Evolutionary conservation across 2,113 vertebrate species (phyloP).

Genomic region (Prionailurus bengalensis): DNA sequence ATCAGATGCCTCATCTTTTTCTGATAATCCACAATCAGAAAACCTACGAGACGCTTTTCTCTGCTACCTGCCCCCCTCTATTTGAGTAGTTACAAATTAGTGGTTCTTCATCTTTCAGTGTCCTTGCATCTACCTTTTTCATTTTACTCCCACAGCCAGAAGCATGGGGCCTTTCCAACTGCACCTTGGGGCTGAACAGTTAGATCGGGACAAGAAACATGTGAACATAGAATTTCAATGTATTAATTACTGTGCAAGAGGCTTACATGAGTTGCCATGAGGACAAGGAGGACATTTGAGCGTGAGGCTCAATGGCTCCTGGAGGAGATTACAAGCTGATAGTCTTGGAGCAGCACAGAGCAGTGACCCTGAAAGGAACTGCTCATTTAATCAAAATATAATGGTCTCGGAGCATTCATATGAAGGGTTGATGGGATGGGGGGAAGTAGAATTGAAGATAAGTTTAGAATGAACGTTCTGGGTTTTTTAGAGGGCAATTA

Average conservation of each 20-base stretch:
- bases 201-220: neutral
- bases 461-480: neutral
- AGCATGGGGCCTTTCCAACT: neutral
- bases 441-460: slow-evolving; percentile 1
- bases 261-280: neutral
- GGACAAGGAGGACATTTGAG: neutral
- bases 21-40: neutral
- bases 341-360: neutral
- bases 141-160: neutral
- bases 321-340: neutral
- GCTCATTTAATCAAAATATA: slow-evolving; percentile 51
- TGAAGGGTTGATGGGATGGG: neutral
- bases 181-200: neutral
- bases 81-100: neutral
- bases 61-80: neutral
- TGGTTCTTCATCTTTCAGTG: neutral
- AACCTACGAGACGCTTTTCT: neutral
- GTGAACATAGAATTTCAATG: neutral
- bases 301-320: neutral
- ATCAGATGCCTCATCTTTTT: neutral
- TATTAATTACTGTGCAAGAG: neutral
- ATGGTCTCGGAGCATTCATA: neutral
- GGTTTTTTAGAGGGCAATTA: neutral
- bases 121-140: neutral
- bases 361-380: neutral